Conservation (phyloP, 1,140 invertebrate species). For the Sitobion miscanthi region DNA sequence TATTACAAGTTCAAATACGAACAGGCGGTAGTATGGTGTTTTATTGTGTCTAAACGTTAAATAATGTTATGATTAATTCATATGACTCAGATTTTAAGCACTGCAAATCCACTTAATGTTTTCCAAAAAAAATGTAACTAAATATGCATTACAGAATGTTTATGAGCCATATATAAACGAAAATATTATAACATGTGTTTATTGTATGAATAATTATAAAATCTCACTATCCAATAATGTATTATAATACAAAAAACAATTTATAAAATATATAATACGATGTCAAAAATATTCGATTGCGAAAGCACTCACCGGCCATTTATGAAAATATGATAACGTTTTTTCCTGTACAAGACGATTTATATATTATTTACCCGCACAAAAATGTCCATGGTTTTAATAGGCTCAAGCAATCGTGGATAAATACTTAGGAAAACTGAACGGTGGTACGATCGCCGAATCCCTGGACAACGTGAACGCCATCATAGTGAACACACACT, state of each 20-base stretch:
- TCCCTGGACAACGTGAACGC: conserved; percentile 62
- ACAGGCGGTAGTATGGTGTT: conserved; percentile 14
- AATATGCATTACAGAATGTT: not conserved
- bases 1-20: conserved; percentile 27
- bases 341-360: not conserved
- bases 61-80: not conserved
- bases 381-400: not conserved
- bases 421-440: conserved; percentile 58
- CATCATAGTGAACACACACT: conserved; percentile 68
- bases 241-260: not conserved
- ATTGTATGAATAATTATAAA: not conserved
- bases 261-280: not conserved
- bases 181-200: not conserved
- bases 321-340: not conserved
- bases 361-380: not conserved
- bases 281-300: not conserved
- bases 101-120: not conserved
- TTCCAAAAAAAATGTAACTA: not conserved
- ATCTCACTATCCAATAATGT: not conserved
- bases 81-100: not conserved
- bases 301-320: not conserved
- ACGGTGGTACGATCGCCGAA: conserved; percentile 58
- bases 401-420: conserved; percentile 58
- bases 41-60: not conserved
- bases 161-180: not conserved